Evolutionary conservation across 2,113 vertebrate genomes (phyloP).

Genomic region (Lynx canadensis): DNA sequence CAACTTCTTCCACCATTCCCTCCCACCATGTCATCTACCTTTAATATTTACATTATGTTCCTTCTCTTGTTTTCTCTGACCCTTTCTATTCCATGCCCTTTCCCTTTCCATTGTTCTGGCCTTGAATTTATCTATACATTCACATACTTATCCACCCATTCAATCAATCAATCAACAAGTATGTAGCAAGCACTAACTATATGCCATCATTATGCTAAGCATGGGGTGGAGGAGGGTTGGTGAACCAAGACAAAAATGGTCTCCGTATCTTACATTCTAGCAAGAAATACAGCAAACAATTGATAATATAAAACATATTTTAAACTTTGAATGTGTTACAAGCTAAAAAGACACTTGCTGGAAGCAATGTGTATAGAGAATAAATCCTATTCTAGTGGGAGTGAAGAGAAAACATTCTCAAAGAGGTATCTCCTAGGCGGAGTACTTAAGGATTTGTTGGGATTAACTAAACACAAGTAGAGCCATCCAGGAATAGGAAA

Average conservation of each 20-base stretch:
- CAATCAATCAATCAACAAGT: not conserved
- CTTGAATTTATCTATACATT: not conserved
- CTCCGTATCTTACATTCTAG: not conserved
- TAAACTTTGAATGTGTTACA: not conserved
- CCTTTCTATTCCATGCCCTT: not conserved
- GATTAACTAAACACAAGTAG: not conserved
- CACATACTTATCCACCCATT: not conserved
- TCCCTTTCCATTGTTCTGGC: not conserved
- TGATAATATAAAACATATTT: not conserved
- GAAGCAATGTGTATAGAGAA: not conserved
- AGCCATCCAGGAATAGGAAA: not conserved
- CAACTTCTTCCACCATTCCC: not conserved
- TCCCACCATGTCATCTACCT: not conserved
- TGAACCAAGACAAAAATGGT: not conserved
- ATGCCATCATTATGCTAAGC: not conserved
- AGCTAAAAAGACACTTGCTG: not conserved
- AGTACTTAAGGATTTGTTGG: not conserved
- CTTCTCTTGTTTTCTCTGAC: not conserved
- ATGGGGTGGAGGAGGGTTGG: rapidly evolving
- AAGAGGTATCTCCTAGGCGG: not conserved
- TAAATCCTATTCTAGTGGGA: not conserved
- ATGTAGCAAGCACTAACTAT: not conserved
- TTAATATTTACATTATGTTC: not conserved
- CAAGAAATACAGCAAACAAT: not conserved
- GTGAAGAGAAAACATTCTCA: conserved; percentile 3